Conservation (phyloP, 2,888 invertebrate genomes). For the Camptogramma bilineatum region DNA sequence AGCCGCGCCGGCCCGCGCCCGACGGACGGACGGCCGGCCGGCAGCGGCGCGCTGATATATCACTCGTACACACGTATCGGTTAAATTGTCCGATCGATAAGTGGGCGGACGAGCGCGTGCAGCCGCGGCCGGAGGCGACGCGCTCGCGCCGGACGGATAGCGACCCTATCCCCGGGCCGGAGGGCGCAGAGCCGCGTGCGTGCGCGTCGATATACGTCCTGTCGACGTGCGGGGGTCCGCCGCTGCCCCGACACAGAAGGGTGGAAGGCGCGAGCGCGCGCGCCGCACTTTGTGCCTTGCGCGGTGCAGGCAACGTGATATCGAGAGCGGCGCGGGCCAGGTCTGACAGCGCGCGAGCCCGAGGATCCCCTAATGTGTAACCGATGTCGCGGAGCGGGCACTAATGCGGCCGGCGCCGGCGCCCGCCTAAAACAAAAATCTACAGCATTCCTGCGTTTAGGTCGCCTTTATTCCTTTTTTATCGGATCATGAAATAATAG, state of each 20-base stretch:
- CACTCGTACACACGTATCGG: slow-evolving; percentile 74
- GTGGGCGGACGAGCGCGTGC: slow-evolving; percentile 67
- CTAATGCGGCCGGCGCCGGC: slow-evolving; percentile 84
- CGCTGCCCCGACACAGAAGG: neutral
- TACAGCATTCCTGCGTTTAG: slow-evolving; percentile 81
- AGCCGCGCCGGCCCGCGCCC: slow-evolving; percentile 50
- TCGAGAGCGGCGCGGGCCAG: neutral
- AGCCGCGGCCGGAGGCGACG: slow-evolving; percentile 39
- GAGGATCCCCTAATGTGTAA: slow-evolving; percentile 73
- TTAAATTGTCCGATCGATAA: slow-evolving; percentile 77
- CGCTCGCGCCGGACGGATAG: slow-evolving; percentile 7
- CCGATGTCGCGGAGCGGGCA: slow-evolving; percentile 68
- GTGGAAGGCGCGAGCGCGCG: slow-evolving; percentile 3
- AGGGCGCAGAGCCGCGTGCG: slow-evolving; percentile 8
- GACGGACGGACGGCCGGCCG: slow-evolving; percentile 53
- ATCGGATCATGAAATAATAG: slow-evolving; percentile 80
- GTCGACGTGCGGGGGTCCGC: slow-evolving; percentile 6
- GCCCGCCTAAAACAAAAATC: slow-evolving; percentile 77
- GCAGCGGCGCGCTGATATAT: slow-evolving; percentile 65
- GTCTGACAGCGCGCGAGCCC: slow-evolving; percentile 20
- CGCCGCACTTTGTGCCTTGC: slow-evolving; percentile 25
- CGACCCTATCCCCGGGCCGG: neutral
- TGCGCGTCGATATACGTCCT: slow-evolving; percentile 15
- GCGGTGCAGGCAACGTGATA: slow-evolving; percentile 3
- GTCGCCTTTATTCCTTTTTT: slow-evolving; percentile 77